Evolutionary conservation across 2,797 vertebrate genomes (phyloP).

Genomic region (Chrysocyon brachyurus): DNA sequence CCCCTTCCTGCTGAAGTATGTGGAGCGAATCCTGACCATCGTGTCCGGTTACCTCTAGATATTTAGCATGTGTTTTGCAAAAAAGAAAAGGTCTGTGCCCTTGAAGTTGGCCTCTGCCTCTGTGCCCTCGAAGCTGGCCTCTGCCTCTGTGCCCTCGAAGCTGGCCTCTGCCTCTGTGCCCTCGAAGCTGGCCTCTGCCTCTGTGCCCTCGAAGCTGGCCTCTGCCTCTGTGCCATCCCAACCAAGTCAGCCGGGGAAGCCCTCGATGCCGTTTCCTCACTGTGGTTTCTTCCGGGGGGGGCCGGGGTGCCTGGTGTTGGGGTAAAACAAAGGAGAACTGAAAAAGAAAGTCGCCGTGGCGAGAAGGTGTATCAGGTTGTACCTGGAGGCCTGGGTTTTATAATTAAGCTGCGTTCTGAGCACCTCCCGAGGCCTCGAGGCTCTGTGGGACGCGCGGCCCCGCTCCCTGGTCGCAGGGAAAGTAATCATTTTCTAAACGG

Average conservation of each 20-base stretch:
- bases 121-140: not conserved
- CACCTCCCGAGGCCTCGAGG: conserved; percentile 59
- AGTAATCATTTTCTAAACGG: conserved; percentile 81
- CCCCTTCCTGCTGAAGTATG: not conserved
- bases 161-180: too few relatives aligned
- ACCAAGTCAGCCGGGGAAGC: not conserved
- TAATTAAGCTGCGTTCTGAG: conserved; percentile 52
- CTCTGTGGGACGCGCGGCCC: not conserved
- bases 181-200: not conserved
- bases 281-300: not conserved
- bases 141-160: not conserved
- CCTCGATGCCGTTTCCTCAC: not conserved
- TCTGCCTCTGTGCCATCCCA: not conserved
- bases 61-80: not conserved
- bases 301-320: not conserved
- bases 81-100: not conserved
- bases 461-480: conserved; percentile 45
- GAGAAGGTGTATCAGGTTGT: not conserved
- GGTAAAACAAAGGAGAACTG: not conserved
- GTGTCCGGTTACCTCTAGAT: not conserved
- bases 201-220: too few relatives aligned
- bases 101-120: too few relatives aligned
- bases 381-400: not conserved
- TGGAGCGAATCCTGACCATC: not conserved
- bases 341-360: not conserved